A percentile compares a stretch with the other conserved stretches of the same genome.
These are phyloP conservation scores for Macrophya alboannulata DNA, from an alignment of 2,888 invertebrate genomes.

Conservation along the genomic window DNA sequence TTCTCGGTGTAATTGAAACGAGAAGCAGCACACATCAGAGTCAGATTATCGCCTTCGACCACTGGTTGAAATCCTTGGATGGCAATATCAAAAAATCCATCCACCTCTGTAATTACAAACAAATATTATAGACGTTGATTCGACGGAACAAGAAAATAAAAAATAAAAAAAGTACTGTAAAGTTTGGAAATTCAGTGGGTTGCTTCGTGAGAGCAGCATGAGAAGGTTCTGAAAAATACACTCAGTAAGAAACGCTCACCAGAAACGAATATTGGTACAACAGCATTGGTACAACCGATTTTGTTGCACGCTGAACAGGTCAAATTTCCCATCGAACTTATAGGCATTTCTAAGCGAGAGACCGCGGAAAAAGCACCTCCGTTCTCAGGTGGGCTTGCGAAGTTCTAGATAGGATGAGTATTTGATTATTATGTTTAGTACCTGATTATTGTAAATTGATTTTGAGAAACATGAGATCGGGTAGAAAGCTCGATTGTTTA, in stretches of 20 bases:
- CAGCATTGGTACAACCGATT: conserved; percentile 69
- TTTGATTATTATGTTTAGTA: not conserved
- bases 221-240: not conserved
- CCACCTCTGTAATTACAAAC: conserved; percentile 77
- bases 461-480: not conserved
- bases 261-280: conserved; percentile 65
- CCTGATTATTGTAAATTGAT: not conserved
- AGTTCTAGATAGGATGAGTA: not conserved
- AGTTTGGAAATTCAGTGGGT: not conserved
- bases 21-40: conserved; percentile 84
- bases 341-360: not conserved
- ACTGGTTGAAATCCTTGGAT: conserved; percentile 70
- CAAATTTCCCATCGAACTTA: conserved; percentile 69
- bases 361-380: not conserved
- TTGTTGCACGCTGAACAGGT: conserved; percentile 77
- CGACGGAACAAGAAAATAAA: too few species aligned
- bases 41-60: conserved; percentile 82
- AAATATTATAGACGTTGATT: not conserved
- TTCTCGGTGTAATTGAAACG: conserved; percentile 79
- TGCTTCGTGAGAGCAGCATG: not conserved
- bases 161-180: not conserved
- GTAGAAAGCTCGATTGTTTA: not conserved
- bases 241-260: not conserved
- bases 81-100: conserved; percentile 79
- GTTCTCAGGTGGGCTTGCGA: not conserved